These are phyloP conservation scores for Drosophila koepferae DNA, from an alignment of 2,888 invertebrate species.

Conservation along the genomic window DNA sequence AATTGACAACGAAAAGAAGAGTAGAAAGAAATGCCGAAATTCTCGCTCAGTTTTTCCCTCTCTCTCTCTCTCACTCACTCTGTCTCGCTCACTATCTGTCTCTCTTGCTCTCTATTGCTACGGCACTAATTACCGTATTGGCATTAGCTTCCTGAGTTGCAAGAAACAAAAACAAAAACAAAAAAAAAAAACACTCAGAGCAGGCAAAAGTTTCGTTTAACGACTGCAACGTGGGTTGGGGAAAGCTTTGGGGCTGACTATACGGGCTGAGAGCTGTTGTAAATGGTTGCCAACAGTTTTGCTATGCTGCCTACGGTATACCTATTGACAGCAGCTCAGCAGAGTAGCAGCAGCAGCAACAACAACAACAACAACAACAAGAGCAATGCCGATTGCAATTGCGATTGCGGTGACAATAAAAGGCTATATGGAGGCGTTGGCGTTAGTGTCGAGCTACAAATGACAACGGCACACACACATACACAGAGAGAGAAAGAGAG, in stretches of 20 bases:
- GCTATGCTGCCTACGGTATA: slow-evolving; percentile 33
- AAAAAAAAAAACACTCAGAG: background rate
- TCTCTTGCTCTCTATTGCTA: background rate
- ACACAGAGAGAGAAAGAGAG: too few relatives aligned
- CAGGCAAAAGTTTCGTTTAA: slow-evolving; percentile 15
- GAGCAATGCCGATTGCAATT: slow-evolving; percentile 50
- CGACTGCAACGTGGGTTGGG: background rate
- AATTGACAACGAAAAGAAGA: background rate
- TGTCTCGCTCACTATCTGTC: background rate
- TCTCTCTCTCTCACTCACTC: background rate
- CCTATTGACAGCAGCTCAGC: slow-evolving; percentile 52
- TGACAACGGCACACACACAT: slow-evolving; percentile 43
- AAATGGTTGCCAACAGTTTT: slow-evolving; percentile 35
- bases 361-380: slow-evolving; percentile 23
- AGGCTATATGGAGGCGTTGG: slow-evolving; percentile 51
- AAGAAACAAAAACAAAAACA: background rate
- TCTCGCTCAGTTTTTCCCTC: background rate
- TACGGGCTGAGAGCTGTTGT: slow-evolving; percentile 15
- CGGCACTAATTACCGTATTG: slow-evolving; percentile 35
- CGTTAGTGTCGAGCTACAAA: slow-evolving; percentile 59
- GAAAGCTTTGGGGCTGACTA: background rate
- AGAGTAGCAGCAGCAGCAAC: slow-evolving; percentile 14
- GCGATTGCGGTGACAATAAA: slow-evolving; percentile 73
- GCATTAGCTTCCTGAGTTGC: slow-evolving; percentile 33
- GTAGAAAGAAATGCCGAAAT: background rate